Evolutionary conservation across 2,888 invertebrate genomes (phyloP), one percentile per base, ranked within the genome.

Genomic region (Drosophila borealis): DNA sequence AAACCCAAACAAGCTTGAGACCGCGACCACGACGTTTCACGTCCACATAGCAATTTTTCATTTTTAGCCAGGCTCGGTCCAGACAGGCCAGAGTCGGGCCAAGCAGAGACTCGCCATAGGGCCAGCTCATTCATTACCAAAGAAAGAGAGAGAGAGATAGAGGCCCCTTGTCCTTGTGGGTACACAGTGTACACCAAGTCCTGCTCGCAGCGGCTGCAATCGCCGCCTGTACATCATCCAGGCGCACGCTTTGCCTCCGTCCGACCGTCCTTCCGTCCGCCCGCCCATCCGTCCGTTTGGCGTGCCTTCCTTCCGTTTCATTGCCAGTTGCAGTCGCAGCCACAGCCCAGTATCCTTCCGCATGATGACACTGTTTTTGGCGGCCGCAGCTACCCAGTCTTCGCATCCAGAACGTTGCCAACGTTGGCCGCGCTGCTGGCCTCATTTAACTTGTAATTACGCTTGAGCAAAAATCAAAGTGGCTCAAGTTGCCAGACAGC

Each of bases 371-470:
- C 88, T 83, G 83, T 83, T 83, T 83, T 83, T 83, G 83, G 83
- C 80, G 84, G 78, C 75, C 87, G 67, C 57, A 74, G 76, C 39
- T 65, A 29, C 57, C 56, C 61, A 66, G 78, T 74, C 75, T 67
- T 67, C 68, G 54, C 48, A 62, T 77, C 77, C 78, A 70, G 77
- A 68, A 37, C 68, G 59, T 19, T 66, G 51, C 70, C 56, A 63
- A 49, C 66, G 68, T 53, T 49, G 65, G 64, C 62, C 66, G 63
- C 77, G 80, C 78, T 74, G 78, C 78, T 90, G 89, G 90, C 90
- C 90, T 89, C 87, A 90, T 89, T 89, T 90, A 89, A 89, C 90
- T 89, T 87, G 88, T 90, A 90, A 90, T 89, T 89, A 89, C 81
- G 89, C 81, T 78, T 84, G 84, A 82, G 80, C 80, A 80, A 71